Evolutionary conservation across 2,113 vertebrate species (phyloP), one percentile per base, ranked within the genome.

Genomic region (Bungarus multicinctus): DNA sequence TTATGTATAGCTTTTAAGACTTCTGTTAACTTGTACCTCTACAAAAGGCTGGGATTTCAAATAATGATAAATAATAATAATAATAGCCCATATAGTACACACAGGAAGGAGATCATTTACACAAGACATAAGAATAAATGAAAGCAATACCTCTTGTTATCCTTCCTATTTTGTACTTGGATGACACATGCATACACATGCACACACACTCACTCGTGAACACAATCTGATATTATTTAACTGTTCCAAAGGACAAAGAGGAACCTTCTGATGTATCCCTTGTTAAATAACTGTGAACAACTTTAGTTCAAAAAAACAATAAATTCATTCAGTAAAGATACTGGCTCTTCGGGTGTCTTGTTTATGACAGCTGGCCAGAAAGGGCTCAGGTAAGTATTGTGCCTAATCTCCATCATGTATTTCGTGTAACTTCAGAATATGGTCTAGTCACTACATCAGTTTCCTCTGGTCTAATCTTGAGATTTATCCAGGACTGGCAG

Each of bases 281-380:
- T 98, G 98, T 98, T 98, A 98, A 97, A 98, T 98, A 98, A 98
- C 98, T 99, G 98, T 99, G 99, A 99, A 98, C 98, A 98, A 98
- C 98, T 98, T 98, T 98, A 98, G 97, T 99, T 98, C 98, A 98
- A 96, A 98, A 96, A 96, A 98, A 98, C 98, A 98, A 99, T 99
- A 99, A 99, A 99, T 97, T 98, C 98, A 98, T 99, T 98, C 98
- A 97, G 97, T 98, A 97, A 97, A 97, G 97, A 96, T 98, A 98
- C 94, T 85, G 90, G 94, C 97, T 94, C 94, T 95, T 11, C 91
- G 91, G 60, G 96, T 97, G 97, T 96, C 94, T 95, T 96, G 2
- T 97, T 97, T 97, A 90, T 96, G 91, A 94, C 3, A 27, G 64
- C 27, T 90, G 74, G 2, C 12, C 92, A 23, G 2, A 22, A 52